Evolutionary conservation across 2,113 vertebrate species (phyloP), one percentile per base, ranked within the genome.

Genomic region (Microcebus jonahi): DNA sequence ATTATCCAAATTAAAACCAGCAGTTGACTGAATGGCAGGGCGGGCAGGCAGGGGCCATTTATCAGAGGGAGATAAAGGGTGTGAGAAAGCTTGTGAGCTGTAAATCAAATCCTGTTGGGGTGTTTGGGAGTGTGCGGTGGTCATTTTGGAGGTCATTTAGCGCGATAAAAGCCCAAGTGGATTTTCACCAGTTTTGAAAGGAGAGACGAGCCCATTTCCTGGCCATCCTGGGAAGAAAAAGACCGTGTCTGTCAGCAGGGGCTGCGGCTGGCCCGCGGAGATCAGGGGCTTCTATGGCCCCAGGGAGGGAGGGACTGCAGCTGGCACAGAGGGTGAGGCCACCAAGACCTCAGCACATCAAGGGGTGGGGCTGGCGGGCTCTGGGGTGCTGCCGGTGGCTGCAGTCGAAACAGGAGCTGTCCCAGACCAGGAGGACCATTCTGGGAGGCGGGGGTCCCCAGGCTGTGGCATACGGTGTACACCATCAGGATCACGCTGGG

Each of bases 401-500:
- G 2, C 5, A 2, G 55, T 39, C n/a, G 8, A 75, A n/a, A 23
- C 42, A 34, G 50, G 57, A 55, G 88, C 42, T 20, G 1, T 14
- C 25, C 23, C 23, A 70, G 77, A 9, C 1, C 88, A 34, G 18
- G 14, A 55, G 36, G 88, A 61, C 27, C 5, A 0, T 48, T 48
- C 67, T 21, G 55, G 10, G 67, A 2, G 4, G 21, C 17, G 18
- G 8, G 27, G 59, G 4, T 45, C 29, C 55, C 12, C 2, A 7
- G 8, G n/a, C n/a, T 31, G 17, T 0, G 39, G 34, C 11, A 4
- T 8, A 11, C 1, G 21, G 20, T 27, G 14, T 1, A 12, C 55
- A 20, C 27, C 3, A 4, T 15, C 57, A 36, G 75, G 82, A 27
- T 50, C 76, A 7, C 4, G 0, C 68, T 45, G 42, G 12, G 75